Percentiles rank a stretch among this genome's conserved stretches.
phyloP scores from a whole-genome alignment of 1,140 invertebrate species.

The Drosophila lacertosa region DNA sequence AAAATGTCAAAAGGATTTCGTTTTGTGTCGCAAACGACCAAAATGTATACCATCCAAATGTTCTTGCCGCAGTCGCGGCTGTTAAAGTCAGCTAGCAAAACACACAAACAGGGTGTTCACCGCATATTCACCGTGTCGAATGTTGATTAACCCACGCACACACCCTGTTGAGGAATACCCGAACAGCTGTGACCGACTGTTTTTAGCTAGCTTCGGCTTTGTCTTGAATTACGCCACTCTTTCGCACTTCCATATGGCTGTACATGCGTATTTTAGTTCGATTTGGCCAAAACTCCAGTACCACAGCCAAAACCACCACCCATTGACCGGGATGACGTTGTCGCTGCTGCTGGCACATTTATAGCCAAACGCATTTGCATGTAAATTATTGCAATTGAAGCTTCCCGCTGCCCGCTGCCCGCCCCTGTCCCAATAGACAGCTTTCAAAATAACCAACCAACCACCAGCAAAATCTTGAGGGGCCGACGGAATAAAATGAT shows the following conservation, averaged over 20 bases:
- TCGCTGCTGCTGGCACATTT: slow-evolving; percentile 69
- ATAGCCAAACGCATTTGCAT: slow-evolving; percentile 75
- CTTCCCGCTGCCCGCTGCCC: background rate
- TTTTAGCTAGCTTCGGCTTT: slow-evolving; percentile 42
- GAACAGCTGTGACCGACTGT: slow-evolving; percentile 60
- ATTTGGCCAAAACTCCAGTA: slow-evolving; percentile 19
- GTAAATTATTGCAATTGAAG: slow-evolving; percentile 73
- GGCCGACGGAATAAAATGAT: slow-evolving; percentile 50
- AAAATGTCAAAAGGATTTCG: slow-evolving; percentile 77
- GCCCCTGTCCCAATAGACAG: background rate
- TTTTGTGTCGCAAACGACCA: slow-evolving; percentile 41
- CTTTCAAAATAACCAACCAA: slow-evolving; percentile 27
- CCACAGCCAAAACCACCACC: slow-evolving; percentile 9
- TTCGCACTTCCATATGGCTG: slow-evolving; percentile 7
- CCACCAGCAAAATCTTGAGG: too few relatives aligned
- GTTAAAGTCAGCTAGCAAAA: slow-evolving; percentile 34
- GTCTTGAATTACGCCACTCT: slow-evolving; percentile 8
- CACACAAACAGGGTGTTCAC: slow-evolving; percentile 3
- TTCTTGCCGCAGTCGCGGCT: slow-evolving; percentile 22
- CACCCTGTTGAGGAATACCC: slow-evolving; percentile 39
- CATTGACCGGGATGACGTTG: slow-evolving; percentile 18
- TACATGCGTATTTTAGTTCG: slow-evolving; percentile 32
- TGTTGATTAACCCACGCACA: slow-evolving; percentile 3
- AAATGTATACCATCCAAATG: slow-evolving; percentile 44
- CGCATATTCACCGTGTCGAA: background rate